Percentiles rank a stretch among this genome's conserved stretches.
phyloP scores from a whole-genome alignment of 2,113 vertebrate genomes.

The Pluvialis apricaria region DNA sequence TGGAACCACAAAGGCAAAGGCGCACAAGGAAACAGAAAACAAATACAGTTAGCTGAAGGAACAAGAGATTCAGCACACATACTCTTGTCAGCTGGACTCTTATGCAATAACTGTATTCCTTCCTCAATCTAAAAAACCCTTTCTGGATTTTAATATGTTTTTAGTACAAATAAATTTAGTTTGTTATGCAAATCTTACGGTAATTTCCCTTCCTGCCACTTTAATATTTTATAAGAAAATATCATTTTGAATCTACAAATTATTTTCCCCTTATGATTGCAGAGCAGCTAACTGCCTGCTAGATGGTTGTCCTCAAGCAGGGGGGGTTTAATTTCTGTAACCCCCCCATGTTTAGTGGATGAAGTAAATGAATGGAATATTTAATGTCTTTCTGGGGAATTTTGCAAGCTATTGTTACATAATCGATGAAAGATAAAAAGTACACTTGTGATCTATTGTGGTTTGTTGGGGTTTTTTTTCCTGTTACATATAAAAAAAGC shows the following conservation, averaged over 20 bases:
- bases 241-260: not conserved
- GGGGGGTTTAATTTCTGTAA: not conserved
- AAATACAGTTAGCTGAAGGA: not conserved
- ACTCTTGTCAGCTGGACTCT: not conserved
- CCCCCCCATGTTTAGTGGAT: not conserved
- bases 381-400: not conserved
- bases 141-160: not conserved
- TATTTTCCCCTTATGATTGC: not conserved
- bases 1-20: not conserved
- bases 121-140: not conserved
- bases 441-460: not conserved
- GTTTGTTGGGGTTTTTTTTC: not conserved
- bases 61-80: not conserved
- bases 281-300: not conserved
- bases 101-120: not conserved
- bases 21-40: not conserved
- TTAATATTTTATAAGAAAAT: constrained; percentile 15
- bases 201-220: not conserved
- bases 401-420: not conserved
- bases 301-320: not conserved
- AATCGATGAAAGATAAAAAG: not conserved
- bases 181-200: not conserved
- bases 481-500: not conserved
- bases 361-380: not conserved
- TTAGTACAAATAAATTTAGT: not conserved